phyloP scores from a whole-genome alignment of 2,113 vertebrate genomes.

The Mandrillus leucophaeus region DNA sequence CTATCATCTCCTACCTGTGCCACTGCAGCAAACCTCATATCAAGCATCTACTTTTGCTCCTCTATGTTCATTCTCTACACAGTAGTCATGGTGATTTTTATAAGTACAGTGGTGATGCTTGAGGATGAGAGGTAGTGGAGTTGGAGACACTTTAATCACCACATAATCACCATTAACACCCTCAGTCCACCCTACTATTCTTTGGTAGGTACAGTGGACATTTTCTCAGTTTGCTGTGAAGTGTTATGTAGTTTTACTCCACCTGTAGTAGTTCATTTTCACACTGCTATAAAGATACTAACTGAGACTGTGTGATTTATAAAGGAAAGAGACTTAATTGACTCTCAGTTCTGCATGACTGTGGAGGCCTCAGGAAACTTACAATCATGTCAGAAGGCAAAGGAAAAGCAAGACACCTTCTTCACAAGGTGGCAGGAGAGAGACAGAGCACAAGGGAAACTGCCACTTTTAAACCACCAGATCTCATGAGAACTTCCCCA shows the following conservation, averaged over 20 bases:
- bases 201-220: background rate
- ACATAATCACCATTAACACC: background rate
- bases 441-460: too few species aligned
- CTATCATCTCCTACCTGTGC: background rate
- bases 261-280: too few species aligned
- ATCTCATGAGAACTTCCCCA: too few species aligned
- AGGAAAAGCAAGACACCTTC: too few species aligned
- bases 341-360: too few species aligned
- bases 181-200: background rate
- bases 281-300: too few species aligned
- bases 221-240: conserved; percentile 1
- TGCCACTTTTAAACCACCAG: too few species aligned
- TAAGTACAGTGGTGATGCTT: background rate
- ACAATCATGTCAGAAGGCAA: too few species aligned
- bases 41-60: background rate
- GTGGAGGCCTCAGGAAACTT: too few species aligned
- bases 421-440: too few species aligned
- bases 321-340: too few species aligned
- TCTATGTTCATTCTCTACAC: background rate
- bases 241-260: background rate
- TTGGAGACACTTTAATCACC: background rate
- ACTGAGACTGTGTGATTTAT: too few species aligned
- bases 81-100: background rate
- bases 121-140: background rate
- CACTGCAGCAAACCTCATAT: background rate